phyloP scores from a whole-genome alignment of 2,797 vertebrate species.

The Rhynchonycteris naso region DNA sequence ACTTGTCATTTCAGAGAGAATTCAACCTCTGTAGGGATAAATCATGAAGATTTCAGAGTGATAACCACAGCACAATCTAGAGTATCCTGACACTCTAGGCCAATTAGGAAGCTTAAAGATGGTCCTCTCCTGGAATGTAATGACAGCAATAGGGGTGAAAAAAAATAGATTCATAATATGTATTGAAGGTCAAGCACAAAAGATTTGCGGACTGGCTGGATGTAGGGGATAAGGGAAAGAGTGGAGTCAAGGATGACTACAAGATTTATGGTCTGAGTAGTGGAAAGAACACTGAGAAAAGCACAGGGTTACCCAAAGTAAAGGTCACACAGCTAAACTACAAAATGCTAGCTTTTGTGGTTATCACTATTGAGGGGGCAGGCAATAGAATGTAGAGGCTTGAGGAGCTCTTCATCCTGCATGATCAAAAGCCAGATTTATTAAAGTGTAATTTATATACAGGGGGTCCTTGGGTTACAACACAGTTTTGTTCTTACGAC shows the following conservation, averaged over 20 bases:
- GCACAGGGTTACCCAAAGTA: background rate
- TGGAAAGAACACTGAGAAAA: background rate
- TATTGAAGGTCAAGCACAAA: background rate
- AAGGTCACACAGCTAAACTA: background rate
- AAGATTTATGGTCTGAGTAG: background rate
- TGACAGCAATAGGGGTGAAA: background rate
- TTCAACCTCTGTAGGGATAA: background rate
- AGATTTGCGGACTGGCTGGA: background rate
- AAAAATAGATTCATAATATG: background rate
- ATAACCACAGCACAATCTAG: background rate
- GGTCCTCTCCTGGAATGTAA: background rate
- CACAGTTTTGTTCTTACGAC: too few species aligned
- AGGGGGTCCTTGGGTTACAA: too few species aligned
- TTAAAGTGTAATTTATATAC: background rate
- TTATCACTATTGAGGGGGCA: background rate
- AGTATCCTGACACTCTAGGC: background rate
- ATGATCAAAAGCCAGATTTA: background rate
- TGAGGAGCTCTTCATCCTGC: background rate
- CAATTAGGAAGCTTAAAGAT: background rate
- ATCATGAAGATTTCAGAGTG: background rate
- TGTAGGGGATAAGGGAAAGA: background rate
- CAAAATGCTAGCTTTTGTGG: background rate
- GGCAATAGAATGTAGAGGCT: background rate
- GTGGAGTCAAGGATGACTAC: background rate
- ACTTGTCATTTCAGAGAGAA: background rate